These are phyloP conservation scores for Acrocephalus arundinaceus DNA, from an alignment of 2,113 vertebrate genomes.

Conservation along the genomic window DNA sequence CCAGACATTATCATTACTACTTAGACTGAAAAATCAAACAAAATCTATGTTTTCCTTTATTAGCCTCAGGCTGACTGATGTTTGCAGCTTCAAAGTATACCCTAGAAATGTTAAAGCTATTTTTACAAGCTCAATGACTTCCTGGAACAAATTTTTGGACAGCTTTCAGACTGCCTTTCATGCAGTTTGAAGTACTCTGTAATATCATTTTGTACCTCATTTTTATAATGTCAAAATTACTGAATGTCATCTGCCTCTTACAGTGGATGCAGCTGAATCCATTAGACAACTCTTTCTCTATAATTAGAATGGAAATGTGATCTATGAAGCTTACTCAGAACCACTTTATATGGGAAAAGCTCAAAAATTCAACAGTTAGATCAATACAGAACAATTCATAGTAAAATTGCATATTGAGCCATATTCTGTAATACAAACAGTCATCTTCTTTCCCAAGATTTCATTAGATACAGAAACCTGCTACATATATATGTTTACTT, in stretches of 20 bases:
- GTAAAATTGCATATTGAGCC: not conserved
- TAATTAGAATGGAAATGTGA: slow-evolving; percentile 22
- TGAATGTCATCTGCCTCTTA: slow-evolving; percentile 1
- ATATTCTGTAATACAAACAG: not conserved
- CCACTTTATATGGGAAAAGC: not conserved
- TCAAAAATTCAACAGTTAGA: not conserved
- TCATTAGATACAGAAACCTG: not conserved
- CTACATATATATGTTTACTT: not conserved
- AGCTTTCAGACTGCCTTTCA: slow-evolving; percentile 6
- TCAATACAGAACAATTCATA: not conserved
- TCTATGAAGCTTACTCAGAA: not conserved
- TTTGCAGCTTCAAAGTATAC: not conserved
- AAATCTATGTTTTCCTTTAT: not conserved
- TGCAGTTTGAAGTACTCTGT: not conserved
- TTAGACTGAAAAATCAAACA: not conserved
- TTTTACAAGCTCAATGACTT: slow-evolving; percentile 8
- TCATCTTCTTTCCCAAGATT: not conserved
- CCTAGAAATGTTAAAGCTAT: not conserved
- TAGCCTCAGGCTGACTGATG: not conserved
- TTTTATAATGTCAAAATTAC: slow-evolving; percentile 17
- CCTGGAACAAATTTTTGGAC: slow-evolving; percentile 19
- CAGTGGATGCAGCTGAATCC: not conserved
- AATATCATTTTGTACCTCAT: not conserved
- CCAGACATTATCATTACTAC: not conserved
- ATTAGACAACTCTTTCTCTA: not conserved